Base-by-base conservation (phyloP, 1,140 invertebrate genomes). In the Brachystomella parvula region DNA sequence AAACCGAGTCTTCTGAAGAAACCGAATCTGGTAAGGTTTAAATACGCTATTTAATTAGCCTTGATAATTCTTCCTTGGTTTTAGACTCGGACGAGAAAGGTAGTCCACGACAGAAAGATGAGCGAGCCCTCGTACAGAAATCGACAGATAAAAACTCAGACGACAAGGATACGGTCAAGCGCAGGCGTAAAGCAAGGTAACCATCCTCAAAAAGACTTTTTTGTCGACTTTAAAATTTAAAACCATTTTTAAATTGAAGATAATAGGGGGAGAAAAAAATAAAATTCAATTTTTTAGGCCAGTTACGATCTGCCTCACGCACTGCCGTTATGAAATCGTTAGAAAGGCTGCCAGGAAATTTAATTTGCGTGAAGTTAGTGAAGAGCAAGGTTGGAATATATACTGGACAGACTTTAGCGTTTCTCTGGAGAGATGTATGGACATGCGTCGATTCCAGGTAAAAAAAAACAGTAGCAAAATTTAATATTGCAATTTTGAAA, bases 351-450 rank as follows among this genome's bases (percentile, higher is more conserved):
- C 66, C 9, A 35, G 53, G 6, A 56, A 39, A 9, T 70, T 33
- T 49, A 47, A 28, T 17, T 28, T 73, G n/a, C 24, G 44, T 19
- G 53, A 66, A 65, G 69, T 73, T 21, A 17, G 24, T 15, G 68
- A 70, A 19, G 63, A 68, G 19, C 61, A 90, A 32, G 83, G 85
- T 64, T 95, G 92, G 91, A 90, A 92, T 76, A 82, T 95, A 29
- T 90, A 87, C 73, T 95, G 91, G 92, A 92, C 89, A 0, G 92
- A 94, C 76, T 83, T 85, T 64, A 88, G 87, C 66, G 85, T 93
- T 9, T 87, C 88, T 24, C 81, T 92, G 0, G 90, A 93, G 73
- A 78, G 87, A 58, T 88, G 88, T 2, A 92, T 91, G 78, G 88
- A 91, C 65, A 90, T 94, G 89, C 92, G 91, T 77, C 83, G 89